phyloP scores from a whole-genome alignment of 2,797 vertebrate species.

The Neosilurus hyrtlii region DNA sequence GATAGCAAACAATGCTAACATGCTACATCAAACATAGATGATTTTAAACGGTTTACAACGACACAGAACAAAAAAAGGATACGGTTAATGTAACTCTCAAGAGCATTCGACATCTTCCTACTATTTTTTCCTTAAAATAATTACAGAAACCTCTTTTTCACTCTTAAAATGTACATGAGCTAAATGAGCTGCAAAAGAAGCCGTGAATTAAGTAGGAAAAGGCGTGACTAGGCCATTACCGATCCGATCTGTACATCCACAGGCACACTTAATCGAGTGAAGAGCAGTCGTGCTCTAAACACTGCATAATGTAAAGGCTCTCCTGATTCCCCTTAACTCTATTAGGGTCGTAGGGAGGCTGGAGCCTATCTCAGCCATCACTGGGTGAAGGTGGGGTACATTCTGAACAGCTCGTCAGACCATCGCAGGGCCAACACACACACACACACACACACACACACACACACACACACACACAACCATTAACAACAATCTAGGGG shows the following conservation, averaged over 20 bases:
- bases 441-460: no score
- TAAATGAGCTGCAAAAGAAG: background rate
- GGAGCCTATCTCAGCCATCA: no score
- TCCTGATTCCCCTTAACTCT: no score
- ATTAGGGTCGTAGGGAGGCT: no score
- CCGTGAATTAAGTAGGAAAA: conserved; percentile 4
- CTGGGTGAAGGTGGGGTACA: no score
- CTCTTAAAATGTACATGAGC: conserved; percentile 3
- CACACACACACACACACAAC: no score
- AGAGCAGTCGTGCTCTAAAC: background rate
- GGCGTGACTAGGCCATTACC: conserved; percentile 18
- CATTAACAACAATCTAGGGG: no score
- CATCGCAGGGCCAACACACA: no score
- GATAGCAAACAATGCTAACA: background rate
- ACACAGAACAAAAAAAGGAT: conserved; percentile 71
- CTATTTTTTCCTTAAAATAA: background rate
- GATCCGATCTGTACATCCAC: background rate
- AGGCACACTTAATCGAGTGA: conserved; percentile 5
- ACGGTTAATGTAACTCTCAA: conserved; percentile 96
- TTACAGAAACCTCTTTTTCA: background rate
- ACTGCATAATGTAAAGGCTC: no score
- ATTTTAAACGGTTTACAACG: background rate
- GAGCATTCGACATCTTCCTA: conserved; percentile 82
- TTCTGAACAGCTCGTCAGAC: no score
- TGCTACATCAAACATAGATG: background rate